Conservation (phyloP, 1,140 invertebrate genomes). For the Listronotus bonariensis region DNA sequence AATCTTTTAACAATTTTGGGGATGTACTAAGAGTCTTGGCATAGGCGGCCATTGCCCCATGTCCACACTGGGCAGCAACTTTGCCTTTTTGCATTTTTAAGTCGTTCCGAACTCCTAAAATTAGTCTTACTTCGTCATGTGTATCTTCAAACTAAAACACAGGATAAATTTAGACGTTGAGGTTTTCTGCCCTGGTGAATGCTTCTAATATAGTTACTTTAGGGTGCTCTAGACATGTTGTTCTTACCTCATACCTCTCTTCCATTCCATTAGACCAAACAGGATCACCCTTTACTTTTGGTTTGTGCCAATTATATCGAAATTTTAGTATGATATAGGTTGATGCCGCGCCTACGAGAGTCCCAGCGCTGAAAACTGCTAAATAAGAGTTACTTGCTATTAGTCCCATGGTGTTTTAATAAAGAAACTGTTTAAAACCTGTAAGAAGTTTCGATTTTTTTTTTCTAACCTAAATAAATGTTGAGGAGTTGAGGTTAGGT, state of each 20-base stretch:
- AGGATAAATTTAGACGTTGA: not conserved
- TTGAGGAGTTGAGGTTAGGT: no score
- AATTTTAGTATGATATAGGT: conserved; percentile 43
- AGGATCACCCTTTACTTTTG: conserved; percentile 17
- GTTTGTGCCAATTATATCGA: conserved; percentile 26
- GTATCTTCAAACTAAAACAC: conserved; percentile 50
- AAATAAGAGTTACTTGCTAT: conserved; percentile 45
- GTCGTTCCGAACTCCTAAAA: conserved; percentile 86
- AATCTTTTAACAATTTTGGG: conserved; percentile 69
- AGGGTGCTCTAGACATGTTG: not conserved
- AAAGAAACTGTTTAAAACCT: no score
- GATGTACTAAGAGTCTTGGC: conserved; percentile 67
- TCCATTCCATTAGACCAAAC: conserved; percentile 46
- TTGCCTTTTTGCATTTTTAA: conserved; percentile 95
- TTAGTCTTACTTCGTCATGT: conserved; percentile 72
- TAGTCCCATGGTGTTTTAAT: conserved; percentile 36
- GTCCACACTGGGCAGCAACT: conserved; percentile 89
- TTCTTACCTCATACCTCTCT: conserved; percentile 51
- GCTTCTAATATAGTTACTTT: no score
- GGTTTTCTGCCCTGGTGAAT: not conserved
- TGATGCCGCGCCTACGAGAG: conserved; percentile 43
- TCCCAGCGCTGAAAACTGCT: conserved; percentile 44
- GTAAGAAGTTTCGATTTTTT: no score
- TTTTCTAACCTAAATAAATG: no score
- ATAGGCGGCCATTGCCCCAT: conserved; percentile 84